These are phyloP conservation scores for Epizoanthus scotinus DNA, from an alignment of 92 coral and sea anemone species.

Conservation along the genomic window DNA sequence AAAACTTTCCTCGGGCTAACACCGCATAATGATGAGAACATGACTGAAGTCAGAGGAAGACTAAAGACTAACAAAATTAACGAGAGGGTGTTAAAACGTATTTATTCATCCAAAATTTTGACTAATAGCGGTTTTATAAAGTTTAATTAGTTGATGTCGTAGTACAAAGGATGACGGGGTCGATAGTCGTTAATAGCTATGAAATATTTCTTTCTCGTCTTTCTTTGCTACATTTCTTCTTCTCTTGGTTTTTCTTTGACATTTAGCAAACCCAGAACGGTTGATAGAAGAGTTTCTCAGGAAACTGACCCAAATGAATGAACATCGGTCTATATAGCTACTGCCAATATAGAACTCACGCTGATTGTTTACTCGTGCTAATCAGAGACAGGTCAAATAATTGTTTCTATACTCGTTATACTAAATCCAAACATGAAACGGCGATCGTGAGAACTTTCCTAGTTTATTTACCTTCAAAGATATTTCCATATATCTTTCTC, in stretches of 20 bases:
- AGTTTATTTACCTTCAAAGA: slow-evolving; percentile 11
- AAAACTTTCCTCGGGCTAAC: neutral
- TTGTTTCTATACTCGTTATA: neutral
- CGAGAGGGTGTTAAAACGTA: slow-evolving; percentile 5
- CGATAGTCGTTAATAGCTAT: neutral
- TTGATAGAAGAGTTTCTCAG: too few species aligned
- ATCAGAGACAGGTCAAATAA: neutral
- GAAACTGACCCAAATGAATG: too few species aligned
- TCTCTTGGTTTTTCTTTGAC: too few species aligned
- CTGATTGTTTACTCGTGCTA: neutral
- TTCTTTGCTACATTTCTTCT: too few species aligned
- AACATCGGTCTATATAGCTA: too few species aligned
- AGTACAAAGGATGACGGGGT: neutral
- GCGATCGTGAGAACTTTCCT: slow-evolving; percentile 25
- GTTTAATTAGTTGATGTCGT: neutral
- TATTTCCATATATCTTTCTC: slow-evolving; percentile 6
- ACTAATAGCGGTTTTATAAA: neutral
- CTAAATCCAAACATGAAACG: slow-evolving; percentile 4
- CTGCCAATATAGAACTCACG: too few species aligned
- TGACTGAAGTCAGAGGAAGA: neutral
- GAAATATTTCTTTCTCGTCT: neutral
- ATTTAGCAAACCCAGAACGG: too few species aligned
- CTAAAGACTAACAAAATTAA: neutral
- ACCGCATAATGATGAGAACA: neutral
- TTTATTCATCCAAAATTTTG: slow-evolving; percentile 3